These are phyloP conservation scores for Rhinolophus ferrumequinum DNA, from an alignment of 2,113 vertebrate species.

Conservation along the genomic window DNA sequence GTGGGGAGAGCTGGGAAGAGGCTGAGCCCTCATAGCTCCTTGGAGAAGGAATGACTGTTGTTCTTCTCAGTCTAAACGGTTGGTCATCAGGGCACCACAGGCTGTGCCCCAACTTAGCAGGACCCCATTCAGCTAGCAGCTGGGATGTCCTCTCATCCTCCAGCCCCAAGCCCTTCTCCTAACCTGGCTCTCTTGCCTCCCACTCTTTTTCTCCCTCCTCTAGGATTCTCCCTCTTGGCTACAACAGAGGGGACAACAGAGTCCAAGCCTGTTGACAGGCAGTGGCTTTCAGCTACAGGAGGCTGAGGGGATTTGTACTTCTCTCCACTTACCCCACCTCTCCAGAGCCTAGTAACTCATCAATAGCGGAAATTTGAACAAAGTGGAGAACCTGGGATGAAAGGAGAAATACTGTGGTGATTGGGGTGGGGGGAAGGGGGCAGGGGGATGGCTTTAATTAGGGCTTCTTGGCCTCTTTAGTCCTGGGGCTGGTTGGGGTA, in stretches of 20 bases:
- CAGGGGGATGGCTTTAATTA: constrained; percentile 88
- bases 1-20: background rate
- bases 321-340: constrained; percentile 82
- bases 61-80: background rate
- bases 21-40: background rate
- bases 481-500: constrained; percentile 85
- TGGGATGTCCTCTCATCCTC: background rate
- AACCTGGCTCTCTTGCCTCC: background rate
- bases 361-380: constrained; percentile 87
- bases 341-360: constrained; percentile 84
- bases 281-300: constrained; percentile 67
- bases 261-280: constrained; percentile 31
- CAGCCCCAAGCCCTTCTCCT: background rate
- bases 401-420: constrained; percentile 72
- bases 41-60: background rate
- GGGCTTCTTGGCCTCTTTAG: constrained; percentile 86
- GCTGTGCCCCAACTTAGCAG: background rate
- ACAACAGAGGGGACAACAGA: background rate
- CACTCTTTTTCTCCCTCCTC: background rate
- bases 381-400: constrained; percentile 82
- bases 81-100: background rate
- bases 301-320: constrained; percentile 68
- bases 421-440: constrained; percentile 74
- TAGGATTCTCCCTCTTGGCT: constrained; percentile 20
- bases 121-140: background rate